A percentile compares a stretch with the other conserved stretches of the same genome.
phyloP scores from a whole-genome alignment of 2,888 invertebrate species.

The Schizaphis graminum region DNA sequence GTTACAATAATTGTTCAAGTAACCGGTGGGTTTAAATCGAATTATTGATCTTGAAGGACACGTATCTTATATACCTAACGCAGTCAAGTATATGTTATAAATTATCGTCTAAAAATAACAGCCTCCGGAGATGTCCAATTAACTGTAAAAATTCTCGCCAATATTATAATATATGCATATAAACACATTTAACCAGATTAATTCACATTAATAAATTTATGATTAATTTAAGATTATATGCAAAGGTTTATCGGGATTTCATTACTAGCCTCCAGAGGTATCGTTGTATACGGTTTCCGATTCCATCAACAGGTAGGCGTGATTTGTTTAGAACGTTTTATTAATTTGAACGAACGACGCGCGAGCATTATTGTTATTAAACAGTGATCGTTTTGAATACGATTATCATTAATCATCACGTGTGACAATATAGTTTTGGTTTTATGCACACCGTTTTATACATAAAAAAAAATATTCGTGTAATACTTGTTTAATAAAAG shows the following conservation, averaged over 20 bases:
- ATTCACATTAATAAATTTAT: slow-evolving; percentile 8
- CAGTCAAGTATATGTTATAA: neutral
- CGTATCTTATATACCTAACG: neutral
- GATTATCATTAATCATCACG: neutral
- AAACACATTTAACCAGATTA: neutral
- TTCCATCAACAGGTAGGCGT: slow-evolving; percentile 39
- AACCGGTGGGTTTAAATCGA: slow-evolving; percentile 23
- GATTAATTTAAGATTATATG: neutral
- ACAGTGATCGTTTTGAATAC: slow-evolving; percentile 1
- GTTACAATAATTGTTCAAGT: neutral
- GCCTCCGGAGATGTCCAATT: slow-evolving; percentile 51
- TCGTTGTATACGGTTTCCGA: slow-evolving; percentile 29
- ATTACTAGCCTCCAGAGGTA: slow-evolving; percentile 25
- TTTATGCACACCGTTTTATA: neutral
- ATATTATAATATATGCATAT: slow-evolving; percentile 1
- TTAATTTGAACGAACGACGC: neutral
- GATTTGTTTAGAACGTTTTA: slow-evolving; percentile 10
- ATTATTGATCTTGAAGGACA: slow-evolving; percentile 37
- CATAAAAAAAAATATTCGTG: neutral
- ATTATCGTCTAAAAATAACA: slow-evolving; percentile 22
- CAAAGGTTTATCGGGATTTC: slow-evolving; percentile 3
- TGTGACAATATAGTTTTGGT: neutral
- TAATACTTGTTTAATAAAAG: neutral
- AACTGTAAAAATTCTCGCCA: slow-evolving; percentile 56
- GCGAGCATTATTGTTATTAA: neutral